Evolutionary conservation across 1,140 invertebrate genomes (phyloP).

Genomic region (Ceratitis capitata): DNA sequence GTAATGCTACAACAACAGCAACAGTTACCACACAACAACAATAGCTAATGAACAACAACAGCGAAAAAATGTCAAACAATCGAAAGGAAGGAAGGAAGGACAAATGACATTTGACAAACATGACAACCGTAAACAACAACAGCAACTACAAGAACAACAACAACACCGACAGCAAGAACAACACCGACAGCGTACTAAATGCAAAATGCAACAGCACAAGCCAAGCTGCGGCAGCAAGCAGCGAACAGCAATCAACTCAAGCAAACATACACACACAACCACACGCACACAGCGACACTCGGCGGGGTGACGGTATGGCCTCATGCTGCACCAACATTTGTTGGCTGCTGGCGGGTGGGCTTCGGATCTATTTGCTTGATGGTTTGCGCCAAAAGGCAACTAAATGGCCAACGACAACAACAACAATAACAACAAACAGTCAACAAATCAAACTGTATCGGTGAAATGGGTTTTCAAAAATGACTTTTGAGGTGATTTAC

Average conservation of each 20-base stretch:
- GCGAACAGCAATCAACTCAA: background rate
- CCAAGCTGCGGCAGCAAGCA: background rate
- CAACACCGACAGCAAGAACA: background rate
- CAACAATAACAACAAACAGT: too few relatives aligned
- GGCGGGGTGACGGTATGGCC: background rate
- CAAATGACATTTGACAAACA: conserved; percentile 21
- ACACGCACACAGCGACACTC: background rate
- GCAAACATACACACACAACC: background rate
- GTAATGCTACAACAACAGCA: conserved; percentile 1
- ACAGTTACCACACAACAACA: background rate
- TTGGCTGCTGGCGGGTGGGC: conserved; percentile 18
- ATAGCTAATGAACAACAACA: background rate
- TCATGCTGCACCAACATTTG: background rate
- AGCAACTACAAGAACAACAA: background rate
- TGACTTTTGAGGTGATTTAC: conserved; percentile 1
- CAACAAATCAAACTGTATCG: conserved; percentile 1
- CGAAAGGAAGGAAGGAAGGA: background rate
- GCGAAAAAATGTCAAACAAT: conserved; percentile 32
- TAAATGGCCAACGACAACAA: conserved; percentile 32
- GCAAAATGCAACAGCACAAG: background rate
- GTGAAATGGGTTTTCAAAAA: conserved; percentile 9
- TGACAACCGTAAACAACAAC: background rate
- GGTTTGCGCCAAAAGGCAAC: conserved; percentile 11
- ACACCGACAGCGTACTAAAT: background rate
- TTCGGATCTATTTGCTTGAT: conserved; percentile 4